Conservation (phyloP, 2,888 invertebrate genomes). For the Aphidoletes aphidimyza region DNA sequence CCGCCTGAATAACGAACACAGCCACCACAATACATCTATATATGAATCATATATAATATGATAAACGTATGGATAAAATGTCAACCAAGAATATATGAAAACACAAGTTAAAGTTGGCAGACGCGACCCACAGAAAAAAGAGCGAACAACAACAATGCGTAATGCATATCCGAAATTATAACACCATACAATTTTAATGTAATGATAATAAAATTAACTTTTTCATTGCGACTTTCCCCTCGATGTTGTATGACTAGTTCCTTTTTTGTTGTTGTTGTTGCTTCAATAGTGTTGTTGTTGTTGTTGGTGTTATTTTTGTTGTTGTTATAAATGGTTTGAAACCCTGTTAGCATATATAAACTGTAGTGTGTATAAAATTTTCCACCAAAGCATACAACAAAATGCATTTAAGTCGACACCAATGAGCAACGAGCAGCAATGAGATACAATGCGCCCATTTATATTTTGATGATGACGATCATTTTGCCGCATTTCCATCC, state of each 20-base stretch:
- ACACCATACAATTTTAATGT: conserved; percentile 46
- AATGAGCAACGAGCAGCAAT: too few species aligned
- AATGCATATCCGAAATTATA: conserved; percentile 33
- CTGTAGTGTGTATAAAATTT: background rate
- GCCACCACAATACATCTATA: conserved; percentile 28
- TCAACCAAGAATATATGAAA: background rate
- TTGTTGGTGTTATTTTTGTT: too few species aligned
- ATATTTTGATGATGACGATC: background rate
- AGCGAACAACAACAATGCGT: background rate
- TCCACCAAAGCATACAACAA: background rate
- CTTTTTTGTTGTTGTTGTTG: background rate
- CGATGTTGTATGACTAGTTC: too few species aligned
- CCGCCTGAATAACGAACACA: conserved; percentile 18
- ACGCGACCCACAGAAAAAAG: background rate
- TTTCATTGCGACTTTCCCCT: conserved; percentile 10
- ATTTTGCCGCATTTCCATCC: background rate
- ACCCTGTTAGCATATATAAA: background rate
- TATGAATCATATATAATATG: too few species aligned
- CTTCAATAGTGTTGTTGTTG: too few species aligned
- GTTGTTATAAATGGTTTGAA: too few species aligned
- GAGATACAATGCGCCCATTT: background rate
- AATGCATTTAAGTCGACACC: too few species aligned
- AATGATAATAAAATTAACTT: conserved; percentile 47
- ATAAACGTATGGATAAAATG: conserved; percentile 10
- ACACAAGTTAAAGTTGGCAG: background rate